phyloP scores from a whole-genome alignment of 2,113 vertebrate genomes.

The Promerops cafer region DNA sequence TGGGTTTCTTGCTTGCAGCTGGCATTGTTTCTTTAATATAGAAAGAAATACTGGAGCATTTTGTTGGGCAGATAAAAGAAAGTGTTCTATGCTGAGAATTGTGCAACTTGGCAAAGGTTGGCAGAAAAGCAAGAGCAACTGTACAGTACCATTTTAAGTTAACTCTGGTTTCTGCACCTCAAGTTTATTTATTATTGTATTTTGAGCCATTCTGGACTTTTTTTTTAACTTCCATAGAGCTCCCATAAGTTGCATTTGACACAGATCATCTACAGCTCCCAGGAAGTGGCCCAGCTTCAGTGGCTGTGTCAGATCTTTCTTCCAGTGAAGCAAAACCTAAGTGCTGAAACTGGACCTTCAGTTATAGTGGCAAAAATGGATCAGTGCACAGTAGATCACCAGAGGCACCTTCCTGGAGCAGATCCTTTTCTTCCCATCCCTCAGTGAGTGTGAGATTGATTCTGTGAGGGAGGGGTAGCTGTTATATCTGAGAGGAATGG shows the following conservation, averaged over 20 bases:
- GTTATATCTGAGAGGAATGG: background rate
- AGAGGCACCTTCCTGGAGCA: background rate
- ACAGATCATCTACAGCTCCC: background rate
- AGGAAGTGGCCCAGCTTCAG: background rate
- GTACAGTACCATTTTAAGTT: background rate
- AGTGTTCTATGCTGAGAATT: background rate
- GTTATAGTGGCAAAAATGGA: background rate
- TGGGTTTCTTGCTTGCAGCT: background rate
- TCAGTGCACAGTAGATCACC: background rate
- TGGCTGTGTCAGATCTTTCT: background rate
- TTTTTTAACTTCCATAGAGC: too few relatives aligned
- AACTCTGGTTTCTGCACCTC: background rate
- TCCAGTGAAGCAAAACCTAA: background rate
- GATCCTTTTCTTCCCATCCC: background rate
- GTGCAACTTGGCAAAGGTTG: background rate
- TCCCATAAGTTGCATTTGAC: background rate
- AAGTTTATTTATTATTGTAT: background rate
- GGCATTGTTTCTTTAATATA: background rate
- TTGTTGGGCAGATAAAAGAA: background rate
- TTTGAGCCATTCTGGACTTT: background rate
- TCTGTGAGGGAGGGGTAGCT: background rate
- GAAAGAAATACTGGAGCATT: background rate
- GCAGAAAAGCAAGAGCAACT: background rate
- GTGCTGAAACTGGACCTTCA: background rate
- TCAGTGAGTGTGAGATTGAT: background rate